Conservation (phyloP, 2,888 invertebrate genomes). For the Drosophila pseudotalamancana region DNA sequence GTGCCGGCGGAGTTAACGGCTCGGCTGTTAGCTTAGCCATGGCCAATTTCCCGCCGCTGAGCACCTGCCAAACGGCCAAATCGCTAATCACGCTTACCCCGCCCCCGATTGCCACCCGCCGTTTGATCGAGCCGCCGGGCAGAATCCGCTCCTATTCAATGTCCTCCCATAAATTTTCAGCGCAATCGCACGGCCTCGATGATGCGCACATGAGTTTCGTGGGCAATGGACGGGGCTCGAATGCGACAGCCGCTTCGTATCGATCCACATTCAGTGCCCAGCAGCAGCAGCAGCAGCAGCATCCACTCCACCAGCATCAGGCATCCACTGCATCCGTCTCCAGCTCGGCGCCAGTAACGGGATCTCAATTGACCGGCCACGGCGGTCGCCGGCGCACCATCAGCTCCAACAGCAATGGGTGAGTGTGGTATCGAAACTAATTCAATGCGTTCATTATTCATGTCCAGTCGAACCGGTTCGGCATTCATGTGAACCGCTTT, state of each 20-base stretch:
- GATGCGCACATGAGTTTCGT: slow-evolving; percentile 41
- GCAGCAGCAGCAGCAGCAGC: slow-evolving; percentile 22
- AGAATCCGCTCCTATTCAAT: slow-evolving; percentile 83
- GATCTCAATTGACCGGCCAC: slow-evolving; percentile 67
- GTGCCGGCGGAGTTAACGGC: background rate
- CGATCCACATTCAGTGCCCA: slow-evolving; percentile 34
- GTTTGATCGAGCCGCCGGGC: slow-evolving; percentile 76
- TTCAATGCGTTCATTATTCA: no score
- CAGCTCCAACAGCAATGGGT: slow-evolving; percentile 85
- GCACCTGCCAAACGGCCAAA: slow-evolving; percentile 46
- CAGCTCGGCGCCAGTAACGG: slow-evolving; percentile 70
- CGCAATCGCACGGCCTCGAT: slow-evolving; percentile 43
- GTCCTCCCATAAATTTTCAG: slow-evolving; percentile 84
- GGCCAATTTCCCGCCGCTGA: slow-evolving; percentile 6
- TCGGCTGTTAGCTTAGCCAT: background rate
- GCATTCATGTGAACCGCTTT: no score
- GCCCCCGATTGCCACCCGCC: slow-evolving; percentile 82
- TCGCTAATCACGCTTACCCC: slow-evolving; percentile 81
- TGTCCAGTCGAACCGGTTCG: no score
- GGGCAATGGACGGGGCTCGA: slow-evolving; percentile 10
- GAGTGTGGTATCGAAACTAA: no score
- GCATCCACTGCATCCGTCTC: slow-evolving; percentile 66
- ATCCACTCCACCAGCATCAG: slow-evolving; percentile 50
- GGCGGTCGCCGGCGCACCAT: slow-evolving; percentile 82
- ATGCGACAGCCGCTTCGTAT: slow-evolving; percentile 1